Percentiles rank a stretch among this genome's conserved stretches.
Conservation (phyloP, 2,797 vertebrate species). For the Masticophis lateralis region DNA sequence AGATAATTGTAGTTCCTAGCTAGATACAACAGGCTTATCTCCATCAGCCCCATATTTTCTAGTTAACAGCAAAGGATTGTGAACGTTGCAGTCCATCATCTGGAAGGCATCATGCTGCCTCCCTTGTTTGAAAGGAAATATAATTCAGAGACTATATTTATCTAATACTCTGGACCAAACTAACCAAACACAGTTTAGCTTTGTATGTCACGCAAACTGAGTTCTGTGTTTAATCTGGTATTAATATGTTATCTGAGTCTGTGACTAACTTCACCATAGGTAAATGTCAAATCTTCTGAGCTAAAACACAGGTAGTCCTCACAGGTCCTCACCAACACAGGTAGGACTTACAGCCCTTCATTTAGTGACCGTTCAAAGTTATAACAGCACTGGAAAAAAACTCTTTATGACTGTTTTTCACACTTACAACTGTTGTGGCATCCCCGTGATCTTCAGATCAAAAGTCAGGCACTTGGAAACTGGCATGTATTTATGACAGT, state of each 20-base stretch:
- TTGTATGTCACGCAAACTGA: not conserved
- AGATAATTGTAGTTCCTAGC: not conserved
- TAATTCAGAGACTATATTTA: not conserved
- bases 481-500: no score
- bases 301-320: no score
- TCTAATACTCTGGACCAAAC: not conserved
- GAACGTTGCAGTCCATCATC: not conserved
- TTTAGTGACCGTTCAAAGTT: no score
- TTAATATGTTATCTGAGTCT: not conserved
- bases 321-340: no score
- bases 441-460: no score
- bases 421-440: no score
- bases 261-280: no score
- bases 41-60: not conserved
- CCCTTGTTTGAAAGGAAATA: not conserved
- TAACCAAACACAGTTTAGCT: not conserved
- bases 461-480: no score
- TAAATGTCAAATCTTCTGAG: no score
- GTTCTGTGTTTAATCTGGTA: not conserved
- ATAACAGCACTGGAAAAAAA: no score
- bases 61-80: not conserved
- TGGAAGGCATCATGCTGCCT: not conserved
- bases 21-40: not conserved
- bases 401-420: no score
- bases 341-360: no score